phyloP scores from a whole-genome alignment of 2,113 vertebrate species.

The Caranx ignobilis region DNA sequence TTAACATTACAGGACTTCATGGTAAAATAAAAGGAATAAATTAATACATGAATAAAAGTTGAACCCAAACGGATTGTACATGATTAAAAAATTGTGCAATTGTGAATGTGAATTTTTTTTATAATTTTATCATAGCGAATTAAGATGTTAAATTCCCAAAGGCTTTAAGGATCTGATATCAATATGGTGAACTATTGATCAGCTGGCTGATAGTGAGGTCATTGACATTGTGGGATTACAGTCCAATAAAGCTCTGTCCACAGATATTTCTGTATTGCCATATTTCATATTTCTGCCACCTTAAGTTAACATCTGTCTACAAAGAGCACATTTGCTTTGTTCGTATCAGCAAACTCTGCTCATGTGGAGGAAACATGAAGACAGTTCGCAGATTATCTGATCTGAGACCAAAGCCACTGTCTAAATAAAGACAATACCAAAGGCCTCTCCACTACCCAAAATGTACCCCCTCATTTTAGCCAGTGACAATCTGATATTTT shows the following conservation, averaged over 20 bases:
- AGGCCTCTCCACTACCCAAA: not conserved
- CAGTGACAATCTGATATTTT: constrained; percentile 39
- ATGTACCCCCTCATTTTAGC: constrained; percentile 30
- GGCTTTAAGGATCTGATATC: not conserved
- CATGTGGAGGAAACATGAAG: constrained; percentile 8
- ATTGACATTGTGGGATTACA: not conserved
- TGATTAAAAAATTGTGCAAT: no score
- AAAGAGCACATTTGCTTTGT: constrained; percentile 1
- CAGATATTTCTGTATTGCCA: not conserved
- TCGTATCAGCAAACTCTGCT: not conserved
- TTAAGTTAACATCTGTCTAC: not conserved
- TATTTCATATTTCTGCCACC: not conserved
- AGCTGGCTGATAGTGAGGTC: not conserved
- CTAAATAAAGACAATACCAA: constrained; percentile 52
- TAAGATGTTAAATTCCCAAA: not conserved
- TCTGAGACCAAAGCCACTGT: constrained; percentile 23
- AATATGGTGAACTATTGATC: not conserved
- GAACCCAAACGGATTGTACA: not conserved
- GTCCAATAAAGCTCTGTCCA: no score
- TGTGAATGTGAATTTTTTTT: no score
- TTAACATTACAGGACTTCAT: no score
- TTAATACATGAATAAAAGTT: no score
- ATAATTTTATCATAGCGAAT: not conserved
- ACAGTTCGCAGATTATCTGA: constrained; percentile 39
- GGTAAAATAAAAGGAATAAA: no score